Evolutionary conservation across 2,797 vertebrate species (phyloP).

Genomic region (Muraenolepis orangiensis): DNA sequence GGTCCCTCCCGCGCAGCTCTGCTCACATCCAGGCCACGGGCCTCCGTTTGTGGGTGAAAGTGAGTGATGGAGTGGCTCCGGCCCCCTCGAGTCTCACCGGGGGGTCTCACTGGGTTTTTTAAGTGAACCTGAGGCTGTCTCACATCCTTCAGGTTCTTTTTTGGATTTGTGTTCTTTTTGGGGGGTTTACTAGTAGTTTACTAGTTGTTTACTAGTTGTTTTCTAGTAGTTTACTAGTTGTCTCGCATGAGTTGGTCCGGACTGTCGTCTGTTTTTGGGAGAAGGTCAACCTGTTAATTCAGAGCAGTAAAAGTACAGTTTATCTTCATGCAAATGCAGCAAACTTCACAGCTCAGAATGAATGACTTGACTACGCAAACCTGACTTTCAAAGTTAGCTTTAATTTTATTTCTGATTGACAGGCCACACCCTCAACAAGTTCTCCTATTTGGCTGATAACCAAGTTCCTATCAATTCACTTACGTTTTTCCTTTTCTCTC

Average conservation of each 20-base stretch:
- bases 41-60: conserved; percentile 1
- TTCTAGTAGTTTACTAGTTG: conserved; percentile 8
- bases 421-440: conserved; percentile 67
- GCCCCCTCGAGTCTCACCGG: conserved; percentile 7
- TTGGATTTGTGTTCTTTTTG: background rate
- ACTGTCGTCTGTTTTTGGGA: background rate
- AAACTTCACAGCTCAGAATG: background rate
- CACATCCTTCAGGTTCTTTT: background rate
- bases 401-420: conserved; percentile 46
- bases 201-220: background rate
- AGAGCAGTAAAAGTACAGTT: conserved; percentile 6
- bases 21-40: conserved; percentile 19
- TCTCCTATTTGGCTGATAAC: conserved; percentile 43
- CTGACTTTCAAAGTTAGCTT: conserved; percentile 44
- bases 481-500: conserved; percentile 19
- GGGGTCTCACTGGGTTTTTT: conserved; percentile 36
- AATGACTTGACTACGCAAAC: conserved; percentile 11
- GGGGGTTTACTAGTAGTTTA: background rate
- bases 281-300: conserved; percentile 35
- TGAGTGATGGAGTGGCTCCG: background rate
- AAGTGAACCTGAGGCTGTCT: conserved; percentile 15
- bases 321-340: background rate
- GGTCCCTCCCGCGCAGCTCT: conserved; percentile 21
- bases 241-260: conserved; percentile 12
- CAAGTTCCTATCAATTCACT: conserved; percentile 19